Evolutionary conservation across 1,140 invertebrate species (phyloP).

Genomic region (Papilio helenus): DNA sequence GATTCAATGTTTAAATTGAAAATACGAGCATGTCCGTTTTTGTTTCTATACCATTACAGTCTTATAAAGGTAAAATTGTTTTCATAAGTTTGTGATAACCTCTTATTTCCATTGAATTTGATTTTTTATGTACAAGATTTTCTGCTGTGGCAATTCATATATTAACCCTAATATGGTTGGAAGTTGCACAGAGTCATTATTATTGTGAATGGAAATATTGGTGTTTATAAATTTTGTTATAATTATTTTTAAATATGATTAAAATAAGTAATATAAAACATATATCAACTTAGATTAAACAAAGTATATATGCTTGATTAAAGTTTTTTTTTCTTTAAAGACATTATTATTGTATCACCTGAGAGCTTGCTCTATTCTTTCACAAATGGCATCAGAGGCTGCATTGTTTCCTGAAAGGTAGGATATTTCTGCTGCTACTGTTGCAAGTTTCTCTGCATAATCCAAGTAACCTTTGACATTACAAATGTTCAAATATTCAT

Average conservation of each 20-base stretch:
- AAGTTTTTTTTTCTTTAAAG: constrained; percentile 57
- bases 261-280: constrained; percentile 33
- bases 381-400: constrained; percentile 81
- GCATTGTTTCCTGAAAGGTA: constrained; percentile 77
- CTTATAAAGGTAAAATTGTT: too few species aligned
- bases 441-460: constrained; percentile 80
- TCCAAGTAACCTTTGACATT: constrained; percentile 74
- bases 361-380: constrained; percentile 76
- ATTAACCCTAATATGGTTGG: not conserved
- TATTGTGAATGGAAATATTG: not conserved
- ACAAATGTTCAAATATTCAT: not conserved
- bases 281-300: constrained; percentile 43
- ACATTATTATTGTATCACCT: constrained; percentile 55
- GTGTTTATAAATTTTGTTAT: constrained; percentile 21
- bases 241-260: constrained; percentile 16
- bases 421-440: constrained; percentile 80
- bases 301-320: constrained; percentile 70
- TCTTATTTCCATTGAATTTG: too few species aligned
- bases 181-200: constrained; percentile 5
- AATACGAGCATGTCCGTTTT: too few species aligned
- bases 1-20: too few species aligned
- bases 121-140: not conserved
- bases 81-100: too few species aligned
- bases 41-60: too few species aligned
- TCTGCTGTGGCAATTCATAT: not conserved